These are phyloP conservation scores for Cynopterus brachyotis DNA, from an alignment of 2,113 vertebrate genomes.

Conservation along the genomic window DNA sequence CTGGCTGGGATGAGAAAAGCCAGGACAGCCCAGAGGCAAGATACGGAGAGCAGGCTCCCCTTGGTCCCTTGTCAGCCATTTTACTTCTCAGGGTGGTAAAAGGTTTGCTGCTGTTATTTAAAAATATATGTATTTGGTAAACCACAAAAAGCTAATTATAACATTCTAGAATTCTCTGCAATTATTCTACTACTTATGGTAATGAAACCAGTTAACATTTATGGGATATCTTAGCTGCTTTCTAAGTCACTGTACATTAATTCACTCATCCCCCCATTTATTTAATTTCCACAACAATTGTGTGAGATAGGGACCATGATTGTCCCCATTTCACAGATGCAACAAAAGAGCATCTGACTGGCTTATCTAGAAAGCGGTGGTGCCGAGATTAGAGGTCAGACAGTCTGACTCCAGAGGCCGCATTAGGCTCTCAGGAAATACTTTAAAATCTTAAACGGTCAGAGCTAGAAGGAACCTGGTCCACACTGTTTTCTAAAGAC, in stretches of 20 bases:
- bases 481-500: not conserved
- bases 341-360: not conserved
- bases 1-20: not conserved
- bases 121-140: not conserved
- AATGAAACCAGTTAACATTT: not conserved
- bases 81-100: not conserved
- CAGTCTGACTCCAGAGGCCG: not conserved
- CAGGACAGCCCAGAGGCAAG: not conserved
- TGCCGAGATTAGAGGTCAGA: not conserved
- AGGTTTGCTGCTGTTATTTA: not conserved
- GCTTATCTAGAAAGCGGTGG: not conserved
- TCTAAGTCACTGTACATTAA: not conserved
- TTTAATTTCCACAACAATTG: not conserved
- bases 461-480: not conserved
- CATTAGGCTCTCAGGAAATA: not conserved
- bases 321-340: not conserved
- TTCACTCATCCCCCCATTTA: not conserved
- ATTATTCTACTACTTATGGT: not conserved
- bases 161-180: not conserved
- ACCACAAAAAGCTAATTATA: not conserved
- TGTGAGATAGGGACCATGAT: not conserved
- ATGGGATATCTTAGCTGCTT: not conserved
- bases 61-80: not conserved
- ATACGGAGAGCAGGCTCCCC: not conserved
- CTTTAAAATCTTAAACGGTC: not conserved